A percentile compares a stretch with the other conserved stretches of the same genome.
Conservation (phyloP, 2,113 vertebrate species). For the Pitta sordida region DNA sequence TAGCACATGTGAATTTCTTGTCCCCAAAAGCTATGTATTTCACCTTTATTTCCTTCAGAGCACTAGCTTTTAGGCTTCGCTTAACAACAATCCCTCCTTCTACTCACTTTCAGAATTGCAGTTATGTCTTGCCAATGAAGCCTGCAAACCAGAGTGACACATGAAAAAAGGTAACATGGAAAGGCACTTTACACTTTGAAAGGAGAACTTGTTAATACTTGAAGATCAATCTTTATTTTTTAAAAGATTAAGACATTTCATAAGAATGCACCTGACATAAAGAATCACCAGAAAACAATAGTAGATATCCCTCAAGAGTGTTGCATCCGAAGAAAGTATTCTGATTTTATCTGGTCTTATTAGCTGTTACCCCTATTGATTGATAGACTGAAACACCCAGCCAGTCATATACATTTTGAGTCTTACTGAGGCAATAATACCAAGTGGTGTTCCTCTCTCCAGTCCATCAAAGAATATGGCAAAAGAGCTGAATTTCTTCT, state of each 20-base stretch:
- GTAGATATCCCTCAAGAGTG: neutral
- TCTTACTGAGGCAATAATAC: neutral
- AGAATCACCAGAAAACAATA: neutral
- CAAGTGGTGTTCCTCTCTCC: neutral
- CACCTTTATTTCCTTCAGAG: neutral
- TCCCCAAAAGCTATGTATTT: neutral
- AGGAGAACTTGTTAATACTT: neutral
- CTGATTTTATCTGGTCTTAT: neutral
- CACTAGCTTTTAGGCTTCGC: neutral
- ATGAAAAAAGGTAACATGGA: neutral
- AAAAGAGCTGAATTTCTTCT: neutral
- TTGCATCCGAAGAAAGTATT: neutral
- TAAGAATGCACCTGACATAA: neutral
- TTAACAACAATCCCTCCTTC: neutral
- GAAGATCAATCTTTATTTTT: neutral
- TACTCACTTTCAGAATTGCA: neutral
- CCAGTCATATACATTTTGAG: neutral
- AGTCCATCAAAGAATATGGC: neutral
- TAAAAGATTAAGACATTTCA: neutral
- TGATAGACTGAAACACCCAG: neutral
- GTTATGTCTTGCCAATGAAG: neutral
- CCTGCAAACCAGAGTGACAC: neutral
- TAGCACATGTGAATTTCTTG: neutral
- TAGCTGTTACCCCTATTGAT: neutral
- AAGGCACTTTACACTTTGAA: conserved; percentile 1